Evolutionary conservation across 2,113 vertebrate species (phyloP).

Genomic region (Sinocyclocheilus anophthalmus): DNA sequence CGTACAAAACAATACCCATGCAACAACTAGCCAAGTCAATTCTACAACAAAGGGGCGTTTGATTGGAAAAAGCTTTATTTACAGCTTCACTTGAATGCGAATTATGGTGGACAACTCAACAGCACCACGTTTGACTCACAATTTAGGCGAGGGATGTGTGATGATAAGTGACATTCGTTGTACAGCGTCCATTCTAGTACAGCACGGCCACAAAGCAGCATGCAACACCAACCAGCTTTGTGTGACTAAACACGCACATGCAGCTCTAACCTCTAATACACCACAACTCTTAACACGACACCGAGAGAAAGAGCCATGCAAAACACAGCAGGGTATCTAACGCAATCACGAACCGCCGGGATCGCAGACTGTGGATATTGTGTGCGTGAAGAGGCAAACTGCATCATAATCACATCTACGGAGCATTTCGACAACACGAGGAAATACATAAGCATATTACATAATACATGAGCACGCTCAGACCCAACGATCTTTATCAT

Average conservation of each 20-base stretch:
- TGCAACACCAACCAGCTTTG: constrained; percentile 50
- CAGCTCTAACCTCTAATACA: constrained; percentile 43
- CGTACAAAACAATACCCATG: neutral
- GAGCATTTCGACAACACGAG: neutral
- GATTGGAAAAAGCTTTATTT: constrained; percentile 18
- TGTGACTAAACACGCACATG: constrained; percentile 45
- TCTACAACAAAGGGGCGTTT: neutral
- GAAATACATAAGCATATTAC: constrained; percentile 6
- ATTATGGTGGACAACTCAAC: neutral
- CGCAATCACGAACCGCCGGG: constrained; percentile 56
- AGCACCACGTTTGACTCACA: neutral
- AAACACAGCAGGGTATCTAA: constrained; percentile 41
- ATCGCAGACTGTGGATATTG: constrained; percentile 53
- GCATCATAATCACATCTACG: constrained; percentile 32
- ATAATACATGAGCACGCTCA: neutral
- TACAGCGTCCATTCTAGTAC: constrained; percentile 32
- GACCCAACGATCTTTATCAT: neutral
- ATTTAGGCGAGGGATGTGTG: neutral
- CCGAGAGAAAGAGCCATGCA: constrained; percentile 47
- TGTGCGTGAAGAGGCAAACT: constrained; percentile 45
- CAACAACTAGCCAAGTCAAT: constrained; percentile 28
- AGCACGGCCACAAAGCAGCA: constrained; percentile 47
- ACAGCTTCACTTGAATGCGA: neutral
- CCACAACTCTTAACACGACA: constrained; percentile 34
- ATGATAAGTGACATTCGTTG: neutral